phyloP scores from a whole-genome alignment of 2,113 vertebrate species.

The Sclerurus mexicanus region DNA sequence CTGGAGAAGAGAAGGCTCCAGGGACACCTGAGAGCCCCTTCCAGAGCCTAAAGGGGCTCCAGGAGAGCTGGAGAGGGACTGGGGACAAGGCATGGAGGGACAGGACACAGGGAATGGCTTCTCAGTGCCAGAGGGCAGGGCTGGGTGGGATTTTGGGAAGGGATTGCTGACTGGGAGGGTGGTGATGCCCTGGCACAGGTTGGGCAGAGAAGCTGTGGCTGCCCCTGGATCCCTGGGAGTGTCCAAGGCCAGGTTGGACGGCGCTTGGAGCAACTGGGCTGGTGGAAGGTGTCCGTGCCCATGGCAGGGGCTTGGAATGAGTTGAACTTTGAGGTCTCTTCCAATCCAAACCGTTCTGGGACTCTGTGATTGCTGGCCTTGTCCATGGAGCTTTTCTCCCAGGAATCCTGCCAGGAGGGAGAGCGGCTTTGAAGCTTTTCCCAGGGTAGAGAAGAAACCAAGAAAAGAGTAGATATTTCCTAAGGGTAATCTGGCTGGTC shows the following conservation, averaged over 20 bases:
- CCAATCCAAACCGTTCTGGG: not conserved
- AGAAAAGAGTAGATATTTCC: conserved; percentile 23
- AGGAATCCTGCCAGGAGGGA: not conserved
- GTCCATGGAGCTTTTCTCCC: not conserved
- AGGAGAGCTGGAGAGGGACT: not conserved
- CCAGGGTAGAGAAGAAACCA: not conserved
- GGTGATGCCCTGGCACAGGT: fast-evolving
- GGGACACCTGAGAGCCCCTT: not conserved
- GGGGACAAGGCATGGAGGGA: fast-evolving
- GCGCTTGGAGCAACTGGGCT: not conserved
- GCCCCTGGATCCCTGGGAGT: not conserved
- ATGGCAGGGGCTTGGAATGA: not conserved
- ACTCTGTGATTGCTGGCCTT: not conserved
- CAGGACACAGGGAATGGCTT: not conserved
- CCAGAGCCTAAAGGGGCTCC: not conserved
- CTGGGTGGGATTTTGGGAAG: fast-evolving
- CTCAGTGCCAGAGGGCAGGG: not conserved
- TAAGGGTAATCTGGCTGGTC: not conserved
- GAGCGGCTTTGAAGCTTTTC: not conserved
- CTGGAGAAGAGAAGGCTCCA: not conserved
- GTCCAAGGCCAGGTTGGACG: fast-evolving
- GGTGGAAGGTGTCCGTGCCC: not conserved
- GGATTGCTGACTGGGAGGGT: fast-evolving
- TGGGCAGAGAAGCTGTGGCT: not conserved
- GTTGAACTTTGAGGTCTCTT: not conserved